These are phyloP conservation scores for Tympanuchus pallidicinctus DNA, from an alignment of 2,113 vertebrate genomes.

Conservation along the genomic window DNA sequence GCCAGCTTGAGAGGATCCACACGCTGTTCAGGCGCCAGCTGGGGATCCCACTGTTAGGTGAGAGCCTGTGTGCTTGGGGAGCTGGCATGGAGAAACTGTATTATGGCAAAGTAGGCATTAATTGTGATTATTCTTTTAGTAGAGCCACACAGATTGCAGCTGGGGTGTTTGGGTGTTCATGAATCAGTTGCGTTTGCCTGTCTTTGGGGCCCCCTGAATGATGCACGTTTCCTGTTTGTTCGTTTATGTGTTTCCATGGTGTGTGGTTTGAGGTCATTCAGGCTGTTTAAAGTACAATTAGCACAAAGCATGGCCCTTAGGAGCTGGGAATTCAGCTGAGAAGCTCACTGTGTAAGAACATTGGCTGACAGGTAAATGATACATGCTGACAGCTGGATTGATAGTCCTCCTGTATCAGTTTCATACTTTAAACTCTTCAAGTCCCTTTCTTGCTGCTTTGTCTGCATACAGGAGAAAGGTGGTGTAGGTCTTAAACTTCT, in stretches of 20 bases:
- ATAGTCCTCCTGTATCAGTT: not conserved
- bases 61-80: not conserved
- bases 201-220: not conserved
- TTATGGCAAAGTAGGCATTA: accelerated
- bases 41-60: slow-evolving; percentile 91
- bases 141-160: not conserved
- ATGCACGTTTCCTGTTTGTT: not conserved
- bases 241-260: not conserved
- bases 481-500: not conserved
- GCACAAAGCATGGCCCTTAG: accelerated
- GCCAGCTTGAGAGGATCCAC: slow-evolving; percentile 91
- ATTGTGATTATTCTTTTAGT: not conserved
- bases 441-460: not conserved
- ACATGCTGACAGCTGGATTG: not conserved
- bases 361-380: not conserved
- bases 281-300: not conserved
- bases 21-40: slow-evolving; percentile 93
- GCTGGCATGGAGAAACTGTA: not conserved
- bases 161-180: not conserved
- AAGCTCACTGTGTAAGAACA: accelerated
- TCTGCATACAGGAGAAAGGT: not conserved
- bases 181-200: accelerated
- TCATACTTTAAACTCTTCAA: not conserved
- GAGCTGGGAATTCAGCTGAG: not conserved
- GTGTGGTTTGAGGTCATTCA: not conserved